These are phyloP conservation scores for Halcyon leucocephala DNA, from an alignment of 2,797 vertebrate species.

Conservation along the genomic window DNA sequence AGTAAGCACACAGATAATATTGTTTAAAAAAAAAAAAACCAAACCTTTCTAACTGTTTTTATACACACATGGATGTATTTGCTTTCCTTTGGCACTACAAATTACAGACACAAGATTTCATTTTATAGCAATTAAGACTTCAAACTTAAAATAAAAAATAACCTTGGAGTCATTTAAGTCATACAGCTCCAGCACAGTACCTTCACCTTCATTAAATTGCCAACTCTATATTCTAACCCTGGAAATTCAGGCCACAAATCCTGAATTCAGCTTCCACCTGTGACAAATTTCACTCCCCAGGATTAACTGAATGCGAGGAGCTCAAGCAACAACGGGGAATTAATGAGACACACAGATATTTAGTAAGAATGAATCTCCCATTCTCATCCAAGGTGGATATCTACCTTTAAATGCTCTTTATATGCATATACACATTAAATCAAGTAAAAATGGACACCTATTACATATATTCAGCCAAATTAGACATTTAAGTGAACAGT, in stretches of 20 bases:
- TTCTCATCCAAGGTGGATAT: neutral
- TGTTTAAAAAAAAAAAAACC: neutral
- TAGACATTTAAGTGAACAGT: slow-evolving; percentile 16
- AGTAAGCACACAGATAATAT: slow-evolving; percentile 19
- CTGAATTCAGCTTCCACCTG: neutral
- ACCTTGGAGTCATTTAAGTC: neutral
- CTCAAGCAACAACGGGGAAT: neutral
- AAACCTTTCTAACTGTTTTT: slow-evolving; percentile 32
- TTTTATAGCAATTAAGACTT: slow-evolving; percentile 28
- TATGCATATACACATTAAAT: slow-evolving; percentile 19
- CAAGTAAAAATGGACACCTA: neutral
- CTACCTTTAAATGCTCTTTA: slow-evolving; percentile 3
- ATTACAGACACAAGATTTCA: slow-evolving; percentile 31
- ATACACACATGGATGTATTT: slow-evolving; percentile 13
- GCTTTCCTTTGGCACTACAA: slow-evolving; percentile 42
- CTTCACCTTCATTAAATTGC: neutral
- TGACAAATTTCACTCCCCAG: neutral
- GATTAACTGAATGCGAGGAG: neutral
- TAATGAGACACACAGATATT: neutral
- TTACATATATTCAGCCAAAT: slow-evolving; percentile 19
- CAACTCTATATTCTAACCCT: neutral
- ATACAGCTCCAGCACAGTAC: neutral
- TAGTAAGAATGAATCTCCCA: neutral
- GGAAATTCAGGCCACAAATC: neutral
- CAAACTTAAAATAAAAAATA: neutral